Base-by-base conservation (phyloP, 2,113 vertebrate genomes). In the Ammodramus savannarum region DNA sequence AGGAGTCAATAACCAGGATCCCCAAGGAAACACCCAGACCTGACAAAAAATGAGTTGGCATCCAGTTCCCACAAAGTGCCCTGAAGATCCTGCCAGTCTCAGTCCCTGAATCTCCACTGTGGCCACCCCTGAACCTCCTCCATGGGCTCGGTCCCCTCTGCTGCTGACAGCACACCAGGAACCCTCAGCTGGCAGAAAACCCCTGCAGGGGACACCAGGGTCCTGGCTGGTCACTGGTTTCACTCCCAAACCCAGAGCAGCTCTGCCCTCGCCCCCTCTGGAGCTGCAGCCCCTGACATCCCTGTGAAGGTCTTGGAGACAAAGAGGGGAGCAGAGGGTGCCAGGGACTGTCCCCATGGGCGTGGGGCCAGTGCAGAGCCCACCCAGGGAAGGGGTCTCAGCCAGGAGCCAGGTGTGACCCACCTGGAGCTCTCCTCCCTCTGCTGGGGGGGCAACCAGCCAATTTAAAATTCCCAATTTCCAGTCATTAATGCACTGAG, bases 401-500 rank as follows among this genome's bases (percentile, higher is more conserved):
- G 46, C 7, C 44, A 31, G 48, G 31, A 41, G 12, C 27, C 10
- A 78, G 32, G 21, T 20, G 66, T 36, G 62, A 52, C 85, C 78
- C 75, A 31, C 13, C 58, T 14, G 34, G 41, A 32, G 59, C 68
- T 68, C 58, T 72, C 13, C 57, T 59, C 27, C 72, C 57, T 3
- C 71, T 52, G 23, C 75, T 18, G 38, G 34, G 16, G n/a, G 10
- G 9, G 32, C 57, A 76, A n/a, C 12, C 0, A 18, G 34, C 14
- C n/a, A 5, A 34, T 4, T 23, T 15, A 3, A 16, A 34, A 41
- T 44, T n/a, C 69, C 55, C 79, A 4, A 1, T 29, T 36, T 21
- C 32, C 12, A 43, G 31, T 5, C 8, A 0, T 7, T 4, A 2
- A 15, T 0, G 32, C 21, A 8, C n/a, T 32, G 31, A 48, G 38